Evolutionary conservation across 2,888 invertebrate species (phyloP).

Genomic region (Argyra leucocephala): DNA sequence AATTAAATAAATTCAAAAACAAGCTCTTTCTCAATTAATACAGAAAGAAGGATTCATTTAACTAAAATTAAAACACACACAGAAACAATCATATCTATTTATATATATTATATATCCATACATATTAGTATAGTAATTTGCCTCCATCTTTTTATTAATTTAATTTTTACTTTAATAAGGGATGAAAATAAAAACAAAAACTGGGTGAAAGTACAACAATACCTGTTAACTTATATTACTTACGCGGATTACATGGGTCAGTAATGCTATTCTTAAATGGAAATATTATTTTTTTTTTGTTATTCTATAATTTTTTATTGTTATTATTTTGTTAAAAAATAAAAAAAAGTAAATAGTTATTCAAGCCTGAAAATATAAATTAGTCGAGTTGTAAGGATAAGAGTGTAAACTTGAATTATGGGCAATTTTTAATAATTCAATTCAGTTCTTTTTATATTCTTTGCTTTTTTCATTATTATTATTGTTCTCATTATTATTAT

Average conservation of each 20-base stretch:
- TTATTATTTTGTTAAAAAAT: neutral
- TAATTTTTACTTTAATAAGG: neutral
- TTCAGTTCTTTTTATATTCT: neutral
- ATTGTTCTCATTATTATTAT: no score
- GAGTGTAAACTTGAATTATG: conserved; percentile 8
- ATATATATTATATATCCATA: neutral
- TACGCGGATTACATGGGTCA: neutral
- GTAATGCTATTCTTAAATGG: neutral
- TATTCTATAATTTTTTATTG: neutral
- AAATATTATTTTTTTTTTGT: neutral
- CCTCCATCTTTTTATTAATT: neutral
- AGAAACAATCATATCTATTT: neutral
- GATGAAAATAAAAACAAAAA: neutral
- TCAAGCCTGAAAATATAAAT: conserved; percentile 1
- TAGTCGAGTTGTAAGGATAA: conserved; percentile 7
- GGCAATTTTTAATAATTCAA: neutral
- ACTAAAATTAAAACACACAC: neutral
- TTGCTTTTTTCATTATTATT: neutral
- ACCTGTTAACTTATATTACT: neutral
- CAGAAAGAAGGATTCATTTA: neutral
- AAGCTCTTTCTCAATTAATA: no score
- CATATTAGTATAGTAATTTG: neutral
- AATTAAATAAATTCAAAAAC: no score
- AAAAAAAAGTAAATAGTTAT: conserved; percentile 11
- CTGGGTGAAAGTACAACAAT: neutral